Conservation (phyloP, 1,140 invertebrate genomes). For the Parapsyche elsis region DNA sequence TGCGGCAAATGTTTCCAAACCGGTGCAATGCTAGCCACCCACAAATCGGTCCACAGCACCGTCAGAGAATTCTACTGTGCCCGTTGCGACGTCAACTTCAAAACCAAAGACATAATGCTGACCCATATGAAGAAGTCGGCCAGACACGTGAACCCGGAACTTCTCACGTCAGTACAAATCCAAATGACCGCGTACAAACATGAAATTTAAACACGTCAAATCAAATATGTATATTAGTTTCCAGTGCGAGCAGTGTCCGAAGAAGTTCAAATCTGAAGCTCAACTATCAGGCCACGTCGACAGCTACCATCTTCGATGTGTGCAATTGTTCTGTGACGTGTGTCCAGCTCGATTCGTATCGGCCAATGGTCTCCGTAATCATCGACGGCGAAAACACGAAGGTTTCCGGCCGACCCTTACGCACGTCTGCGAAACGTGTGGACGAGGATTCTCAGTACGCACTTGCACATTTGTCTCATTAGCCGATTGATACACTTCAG, state of each 20-base stretch:
- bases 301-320: neutral
- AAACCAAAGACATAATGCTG: constrained; percentile 36
- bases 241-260: neutral
- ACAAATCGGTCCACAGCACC: constrained; percentile 28
- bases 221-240: constrained; percentile 8
- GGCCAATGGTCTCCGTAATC: constrained; percentile 14
- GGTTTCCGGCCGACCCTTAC: neutral
- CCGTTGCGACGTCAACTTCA: constrained; percentile 23
- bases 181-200: neutral
- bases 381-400: constrained; percentile 14
- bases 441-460: constrained; percentile 30
- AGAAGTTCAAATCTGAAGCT: constrained; percentile 23
- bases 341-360: constrained; percentile 32
- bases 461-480: neutral
- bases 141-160: constrained; percentile 23
- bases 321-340: constrained; percentile 8
- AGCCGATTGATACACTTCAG: neutral
- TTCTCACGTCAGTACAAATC: constrained; percentile 9
- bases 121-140: neutral
- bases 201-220: neutral
- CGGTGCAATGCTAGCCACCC: neutral
- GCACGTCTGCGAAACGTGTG: constrained; percentile 29
- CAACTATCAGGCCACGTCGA: constrained; percentile 22
- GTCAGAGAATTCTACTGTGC: constrained; percentile 26
- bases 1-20: constrained; percentile 38